Evolutionary conservation across 2,888 invertebrate species (phyloP), one percentile per base, ranked within the genome.

Genomic region (Perizoma affinitatum): DNA sequence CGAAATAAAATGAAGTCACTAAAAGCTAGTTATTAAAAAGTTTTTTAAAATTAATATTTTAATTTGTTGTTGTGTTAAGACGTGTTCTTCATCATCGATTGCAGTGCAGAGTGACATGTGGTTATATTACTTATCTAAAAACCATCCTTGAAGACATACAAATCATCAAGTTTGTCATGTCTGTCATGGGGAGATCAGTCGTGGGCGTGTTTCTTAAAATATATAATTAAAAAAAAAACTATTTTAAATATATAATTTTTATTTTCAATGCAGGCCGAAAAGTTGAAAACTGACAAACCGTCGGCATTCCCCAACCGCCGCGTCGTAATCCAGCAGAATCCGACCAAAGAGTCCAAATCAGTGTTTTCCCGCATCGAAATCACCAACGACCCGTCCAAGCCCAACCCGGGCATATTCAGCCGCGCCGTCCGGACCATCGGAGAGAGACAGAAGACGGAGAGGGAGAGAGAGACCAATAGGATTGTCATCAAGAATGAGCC

Each of bases 381-480:
- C 22, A 78, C 43, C 7, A n/a, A 67, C 0, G 85, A 86, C 68
- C 83, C 84, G 0, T 70, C 79, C 0, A 74, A 84, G n/a, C 86
- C 86, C 0, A 78, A 80, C 70, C 80, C 83, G 1, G 87, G 87
- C 0, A 89, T 91, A 49, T 90, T 92, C 75, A 85, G 82, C 67
- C 83, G 90, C 0, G 90, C 91, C 0, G 87, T 91, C 0, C 67
- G 87, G 0, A 87, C 86, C 5, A 46, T 56, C 6, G 44, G 6
- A 1, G 56, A 43, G 5, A 40, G 40, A 8, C 43, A 9, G 4
- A 42, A 33, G 8, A 9, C 44, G 1, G 48, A 44, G 0, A 42
- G 38, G 54, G 49, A 51, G 6, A 22, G 5, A 6, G 38, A 38
- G 2, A 49, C 42, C 8, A 22, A 22, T 22, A 49, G 5, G 33